Percentiles rank a stretch among this genome's conserved stretches.
These are phyloP conservation scores for Synodontis membranacea DNA, from an alignment of 2,113 vertebrate genomes.

Conservation along the genomic window DNA sequence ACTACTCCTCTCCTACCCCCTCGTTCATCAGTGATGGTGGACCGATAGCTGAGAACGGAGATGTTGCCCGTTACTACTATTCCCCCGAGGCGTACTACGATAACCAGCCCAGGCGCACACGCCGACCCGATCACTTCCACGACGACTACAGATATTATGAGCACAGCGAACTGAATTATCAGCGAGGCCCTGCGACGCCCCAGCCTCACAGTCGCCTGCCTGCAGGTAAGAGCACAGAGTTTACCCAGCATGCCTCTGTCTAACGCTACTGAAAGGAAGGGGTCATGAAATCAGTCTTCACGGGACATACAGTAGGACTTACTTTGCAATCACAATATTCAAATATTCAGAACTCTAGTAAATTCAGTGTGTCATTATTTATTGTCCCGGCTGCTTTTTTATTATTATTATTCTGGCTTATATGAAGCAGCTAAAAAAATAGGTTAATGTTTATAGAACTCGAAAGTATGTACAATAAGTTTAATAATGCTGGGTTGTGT, in stretches of 20 bases:
- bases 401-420: background rate
- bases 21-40: constrained; percentile 83
- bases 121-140: constrained; percentile 77
- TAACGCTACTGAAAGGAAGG: background rate
- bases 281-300: background rate
- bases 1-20: constrained; percentile 87
- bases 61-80: constrained; percentile 80
- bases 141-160: constrained; percentile 95
- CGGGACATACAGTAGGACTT: background rate
- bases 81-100: constrained; percentile 83
- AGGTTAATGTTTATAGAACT: background rate
- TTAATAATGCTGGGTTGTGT: background rate
- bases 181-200: constrained; percentile 78
- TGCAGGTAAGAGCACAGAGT: constrained; percentile 74
- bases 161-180: constrained; percentile 80
- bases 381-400: too few relatives aligned
- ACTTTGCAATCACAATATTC: background rate
- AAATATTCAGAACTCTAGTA: background rate
- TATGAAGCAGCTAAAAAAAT: background rate
- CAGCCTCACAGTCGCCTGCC: constrained; percentile 82
- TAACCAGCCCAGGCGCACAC: constrained; percentile 65
- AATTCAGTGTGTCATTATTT: background rate
- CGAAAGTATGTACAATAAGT: background rate
- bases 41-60: constrained; percentile 85
- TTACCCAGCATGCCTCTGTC: constrained; percentile 31